These are phyloP conservation scores for Ectemnius continuus DNA, from an alignment of 2,888 invertebrate genomes.

Conservation along the genomic window DNA sequence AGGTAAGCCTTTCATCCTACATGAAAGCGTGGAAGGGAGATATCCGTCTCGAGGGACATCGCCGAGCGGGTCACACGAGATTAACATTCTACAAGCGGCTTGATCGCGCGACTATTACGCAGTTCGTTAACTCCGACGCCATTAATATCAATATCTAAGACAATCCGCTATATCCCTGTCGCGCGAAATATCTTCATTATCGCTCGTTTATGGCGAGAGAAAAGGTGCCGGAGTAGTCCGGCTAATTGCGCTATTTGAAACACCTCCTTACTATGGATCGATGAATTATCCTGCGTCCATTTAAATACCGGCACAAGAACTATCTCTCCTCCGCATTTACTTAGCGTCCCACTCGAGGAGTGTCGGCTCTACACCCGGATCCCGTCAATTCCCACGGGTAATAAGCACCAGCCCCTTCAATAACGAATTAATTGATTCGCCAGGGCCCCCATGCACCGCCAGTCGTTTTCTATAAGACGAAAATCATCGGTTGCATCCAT, in stretches of 20 bases:
- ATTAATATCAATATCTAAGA: slow-evolving; percentile 53
- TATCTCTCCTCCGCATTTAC: too few species aligned
- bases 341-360: too few species aligned
- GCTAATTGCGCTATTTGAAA: slow-evolving; percentile 4
- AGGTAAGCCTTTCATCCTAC: slow-evolving; percentile 22
- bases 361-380: too few species aligned
- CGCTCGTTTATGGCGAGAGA: slow-evolving; percentile 29
- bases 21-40: slow-evolving; percentile 37
- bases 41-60: slow-evolving; percentile 28
- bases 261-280: too few species aligned
- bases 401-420: too few species aligned
- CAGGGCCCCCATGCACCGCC: not conserved
- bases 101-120: slow-evolving; percentile 56
- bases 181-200: slow-evolving; percentile 52
- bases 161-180: slow-evolving; percentile 30
- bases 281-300: too few species aligned
- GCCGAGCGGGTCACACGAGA: slow-evolving; percentile 12
- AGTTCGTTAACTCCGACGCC: slow-evolving; percentile 59
- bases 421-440: not conserved
- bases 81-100: slow-evolving; percentile 51
- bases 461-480: slow-evolving; percentile 22
- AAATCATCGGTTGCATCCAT: slow-evolving; percentile 50
- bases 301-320: too few species aligned
- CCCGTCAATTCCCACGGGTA: too few species aligned
- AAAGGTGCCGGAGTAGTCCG: not conserved